phyloP scores from a whole-genome alignment of 2,888 invertebrate species.

The Rhopalosiphum nymphaeae region DNA sequence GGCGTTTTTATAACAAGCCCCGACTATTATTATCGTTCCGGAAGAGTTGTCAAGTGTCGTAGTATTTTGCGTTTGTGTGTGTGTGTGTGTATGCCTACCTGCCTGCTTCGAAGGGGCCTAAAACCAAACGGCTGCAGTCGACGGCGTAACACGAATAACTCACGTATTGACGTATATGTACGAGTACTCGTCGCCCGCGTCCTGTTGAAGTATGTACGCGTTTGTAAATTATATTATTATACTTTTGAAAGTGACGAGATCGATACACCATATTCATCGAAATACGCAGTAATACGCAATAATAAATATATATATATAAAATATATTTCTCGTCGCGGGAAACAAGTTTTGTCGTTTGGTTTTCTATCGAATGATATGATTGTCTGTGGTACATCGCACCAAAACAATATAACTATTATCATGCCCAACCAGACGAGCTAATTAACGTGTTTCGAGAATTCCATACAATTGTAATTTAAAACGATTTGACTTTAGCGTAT shows the following conservation, averaged over 20 bases:
- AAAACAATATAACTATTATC: neutral
- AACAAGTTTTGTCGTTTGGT: neutral
- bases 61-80: neutral
- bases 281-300: no score
- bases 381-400: neutral
- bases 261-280: neutral
- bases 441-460: neutral
- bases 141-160: neutral
- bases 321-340: neutral
- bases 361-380: neutral
- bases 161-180: neutral
- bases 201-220: neutral
- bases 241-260: conserved; percentile 3
- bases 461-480: neutral
- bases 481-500: neutral
- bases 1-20: conserved; percentile 19
- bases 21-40: neutral
- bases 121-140: conserved; percentile 3
- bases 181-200: neutral
- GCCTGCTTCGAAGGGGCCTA: neutral
- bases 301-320: neutral
- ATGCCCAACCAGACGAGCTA: no score
- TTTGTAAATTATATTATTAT: neutral
- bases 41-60: neutral
- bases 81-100: neutral